Conservation (phyloP, 2,888 invertebrate genomes). For the Epiperipatus broadwayi region DNA sequence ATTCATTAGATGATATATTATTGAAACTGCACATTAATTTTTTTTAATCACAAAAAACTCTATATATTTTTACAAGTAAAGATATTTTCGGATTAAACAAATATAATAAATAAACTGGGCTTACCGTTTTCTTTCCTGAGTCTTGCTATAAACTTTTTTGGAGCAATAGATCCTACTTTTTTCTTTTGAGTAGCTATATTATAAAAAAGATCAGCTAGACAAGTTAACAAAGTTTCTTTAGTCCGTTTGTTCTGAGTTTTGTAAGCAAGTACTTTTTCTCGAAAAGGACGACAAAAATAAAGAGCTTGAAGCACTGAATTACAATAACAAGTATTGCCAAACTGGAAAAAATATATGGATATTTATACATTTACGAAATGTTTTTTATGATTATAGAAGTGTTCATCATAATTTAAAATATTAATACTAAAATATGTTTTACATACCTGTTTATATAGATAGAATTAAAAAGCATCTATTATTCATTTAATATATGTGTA, state of each 20-base stretch:
- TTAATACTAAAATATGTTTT: too few species aligned
- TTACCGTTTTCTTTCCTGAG: constrained; percentile 91
- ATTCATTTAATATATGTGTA: too few species aligned
- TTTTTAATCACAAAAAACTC: too few species aligned
- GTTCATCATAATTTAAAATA: too few species aligned
- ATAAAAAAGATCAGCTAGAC: constrained; percentile 94
- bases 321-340: constrained; percentile 99
- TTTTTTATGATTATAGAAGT: too few species aligned
- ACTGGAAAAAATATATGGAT: constrained; percentile 48
- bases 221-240: constrained; percentile 91
- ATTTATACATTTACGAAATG: too few species aligned
- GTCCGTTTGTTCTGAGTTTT: constrained; percentile 85
- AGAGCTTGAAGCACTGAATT: constrained; percentile 98
- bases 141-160: constrained; percentile 96
- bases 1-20: too few species aligned
- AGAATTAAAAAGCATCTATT: too few species aligned
- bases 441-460: too few species aligned
- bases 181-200: constrained; percentile 99
- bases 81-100: too few species aligned
- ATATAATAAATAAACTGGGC: constrained; percentile 19
- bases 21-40: too few species aligned
- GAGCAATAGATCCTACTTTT: constrained; percentile 93
- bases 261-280: constrained; percentile 94
- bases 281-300: constrained; percentile 96
- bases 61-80: neutral